phyloP scores from a whole-genome alignment of 2,888 invertebrate genomes.

The Noctua comes region DNA sequence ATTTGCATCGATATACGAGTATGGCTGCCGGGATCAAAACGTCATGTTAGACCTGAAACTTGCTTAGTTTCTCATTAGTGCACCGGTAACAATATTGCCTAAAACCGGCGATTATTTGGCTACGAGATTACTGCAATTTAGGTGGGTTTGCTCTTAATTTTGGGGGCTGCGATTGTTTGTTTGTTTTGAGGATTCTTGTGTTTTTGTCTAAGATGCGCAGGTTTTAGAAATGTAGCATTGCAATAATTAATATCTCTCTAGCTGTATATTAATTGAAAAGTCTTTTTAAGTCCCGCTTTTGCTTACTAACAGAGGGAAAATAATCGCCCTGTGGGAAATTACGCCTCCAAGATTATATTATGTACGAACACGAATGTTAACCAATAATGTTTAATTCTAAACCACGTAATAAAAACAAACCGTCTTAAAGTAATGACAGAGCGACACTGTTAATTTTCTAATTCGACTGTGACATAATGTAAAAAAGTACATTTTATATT shows the following conservation, averaged over 20 bases:
- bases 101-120: conserved; percentile 3
- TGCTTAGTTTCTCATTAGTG: not conserved
- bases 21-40: not conserved
- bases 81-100: conserved; percentile 8
- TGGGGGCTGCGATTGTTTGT: not conserved
- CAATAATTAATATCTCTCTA: not conserved
- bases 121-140: conserved; percentile 13
- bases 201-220: not conserved
- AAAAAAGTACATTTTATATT: not conserved
- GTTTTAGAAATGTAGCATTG: not conserved
- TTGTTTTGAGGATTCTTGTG: too few relatives aligned
- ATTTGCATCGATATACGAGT: not conserved
- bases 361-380: not conserved
- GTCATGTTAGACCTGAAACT: conserved; percentile 20
- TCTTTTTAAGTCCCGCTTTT: not conserved
- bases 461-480: not conserved
- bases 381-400: not conserved
- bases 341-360: not conserved
- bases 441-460: not conserved
- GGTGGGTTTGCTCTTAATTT: not conserved
- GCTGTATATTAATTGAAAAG: not conserved
- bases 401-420: not conserved
- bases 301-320: not conserved
- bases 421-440: not conserved
- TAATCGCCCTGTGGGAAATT: not conserved